phyloP scores from a whole-genome alignment of 37 sponge, comb jelly and placozoan species.

The Geodia barretti region DNA sequence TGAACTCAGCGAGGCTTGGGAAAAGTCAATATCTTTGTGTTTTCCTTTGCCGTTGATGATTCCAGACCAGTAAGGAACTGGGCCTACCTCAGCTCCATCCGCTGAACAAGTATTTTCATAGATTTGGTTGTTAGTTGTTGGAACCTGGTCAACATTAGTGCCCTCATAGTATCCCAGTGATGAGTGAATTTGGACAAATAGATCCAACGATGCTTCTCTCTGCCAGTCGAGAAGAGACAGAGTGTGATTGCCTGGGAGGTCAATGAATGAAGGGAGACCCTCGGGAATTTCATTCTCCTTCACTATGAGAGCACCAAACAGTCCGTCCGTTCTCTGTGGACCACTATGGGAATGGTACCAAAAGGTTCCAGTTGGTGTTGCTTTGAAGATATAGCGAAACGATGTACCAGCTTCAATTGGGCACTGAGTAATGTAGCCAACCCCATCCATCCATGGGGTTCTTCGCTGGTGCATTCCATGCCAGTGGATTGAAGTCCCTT shows the following conservation, averaged over 20 bases:
- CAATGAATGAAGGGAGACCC: neutral
- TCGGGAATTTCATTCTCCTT: neutral
- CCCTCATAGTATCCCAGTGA: conserved; percentile 11
- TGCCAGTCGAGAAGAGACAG: conserved; percentile 72
- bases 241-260: conserved; percentile 56
- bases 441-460: conserved; percentile 70
- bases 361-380: conserved; percentile 48
- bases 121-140: neutral
- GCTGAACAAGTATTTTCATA: neutral
- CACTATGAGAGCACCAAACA: conserved; percentile 65
- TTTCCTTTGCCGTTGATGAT: conserved; percentile 76
- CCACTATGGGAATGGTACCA: conserved; percentile 77
- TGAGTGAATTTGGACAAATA: conserved; percentile 28
- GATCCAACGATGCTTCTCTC: conserved; percentile 11
- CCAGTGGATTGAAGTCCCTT: conserved; percentile 67
- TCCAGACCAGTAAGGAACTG: conserved; percentile 68
- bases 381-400: conserved; percentile 58
- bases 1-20: conserved; percentile 28
- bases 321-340: conserved; percentile 67
- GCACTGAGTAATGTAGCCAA: conserved; percentile 56
- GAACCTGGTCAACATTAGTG: neutral
- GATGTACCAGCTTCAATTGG: conserved; percentile 26
- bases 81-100: conserved; percentile 47
- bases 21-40: conserved; percentile 39
- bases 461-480: conserved; percentile 58